Evolutionary conservation across 1,140 invertebrate species (phyloP), one percentile per base, ranked within the genome.

Genomic region (Drosophila ohnishii): DNA sequence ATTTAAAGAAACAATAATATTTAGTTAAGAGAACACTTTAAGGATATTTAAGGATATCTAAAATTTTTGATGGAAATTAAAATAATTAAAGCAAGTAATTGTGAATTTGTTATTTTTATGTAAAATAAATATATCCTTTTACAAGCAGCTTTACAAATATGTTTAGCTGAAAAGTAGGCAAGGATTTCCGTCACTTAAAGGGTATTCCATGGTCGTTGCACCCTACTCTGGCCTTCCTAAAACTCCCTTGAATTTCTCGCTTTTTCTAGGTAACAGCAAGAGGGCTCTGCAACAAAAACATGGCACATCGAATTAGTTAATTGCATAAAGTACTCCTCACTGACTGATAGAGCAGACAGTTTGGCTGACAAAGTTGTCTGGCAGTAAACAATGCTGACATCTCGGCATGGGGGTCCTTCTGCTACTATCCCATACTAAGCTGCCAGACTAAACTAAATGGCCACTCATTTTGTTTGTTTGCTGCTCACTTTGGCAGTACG

Each of bases 271-370:
- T 35, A 53, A 22, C 16, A 51, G 11, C 5, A 51, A 35, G 35
- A 13, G 42, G 32, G 25, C n/a, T 7, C 14, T 39, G 42, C 16
- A 39, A 48, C 44, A 84, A 80, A 70, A 77, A 85, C 66, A 67
- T 59, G 48, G 74, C 61, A 75, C 75, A 72, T 72, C 58, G 78
- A 79, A 86, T 86, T 86, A 86, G 83, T 86, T 86, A 86, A 86
- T 86, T 86, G 83, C 75, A 87, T 82, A 78, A 82, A 75, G 60
- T 57, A 73, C 62, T 57, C 65, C 64, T 66, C 44, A 40, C 48
- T 35, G 47, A 50, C 73, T 72, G 67, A 72, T 77, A 66, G 79
- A 73, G 47, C 66, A 39, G 67, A 28, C 73, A 60, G 63, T 47
- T 80, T 81, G 73, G 51, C 73, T 62, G 66, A 80, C 56, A 80